These are phyloP conservation scores for Thamnophis sirtalis DNA, from an alignment of 2,113 vertebrate genomes.

Conservation along the genomic window DNA sequence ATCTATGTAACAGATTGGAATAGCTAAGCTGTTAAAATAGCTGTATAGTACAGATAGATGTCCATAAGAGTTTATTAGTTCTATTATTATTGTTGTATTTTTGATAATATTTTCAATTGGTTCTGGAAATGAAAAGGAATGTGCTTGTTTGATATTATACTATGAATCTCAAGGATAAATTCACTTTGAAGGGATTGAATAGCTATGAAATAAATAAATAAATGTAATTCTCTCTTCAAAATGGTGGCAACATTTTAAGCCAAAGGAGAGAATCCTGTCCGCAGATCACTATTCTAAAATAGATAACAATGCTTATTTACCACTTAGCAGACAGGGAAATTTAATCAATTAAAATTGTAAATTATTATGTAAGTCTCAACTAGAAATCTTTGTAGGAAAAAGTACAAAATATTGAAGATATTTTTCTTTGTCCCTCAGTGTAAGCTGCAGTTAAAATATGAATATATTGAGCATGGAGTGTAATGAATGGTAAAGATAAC, in stretches of 20 bases:
- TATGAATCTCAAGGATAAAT: constrained; percentile 1
- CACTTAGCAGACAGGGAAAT: not conserved
- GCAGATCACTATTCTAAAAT: constrained; percentile 14
- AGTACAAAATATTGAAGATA: not conserved
- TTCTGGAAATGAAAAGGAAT: not conserved
- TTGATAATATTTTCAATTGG: not conserved
- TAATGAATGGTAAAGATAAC: constrained; percentile 5
- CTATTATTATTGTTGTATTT: not conserved
- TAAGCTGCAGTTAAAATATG: constrained; percentile 38
- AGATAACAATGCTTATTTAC: constrained; percentile 13
- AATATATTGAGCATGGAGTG: not conserved
- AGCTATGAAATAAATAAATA: not conserved
- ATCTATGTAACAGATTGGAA: constrained; percentile 4
- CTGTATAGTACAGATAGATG: not conserved
- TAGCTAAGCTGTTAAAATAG: not conserved
- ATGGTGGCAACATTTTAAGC: not conserved
- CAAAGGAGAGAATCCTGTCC: not conserved
- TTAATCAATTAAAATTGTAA: constrained; percentile 32
- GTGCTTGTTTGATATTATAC: not conserved
- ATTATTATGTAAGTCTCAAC: constrained; percentile 22
- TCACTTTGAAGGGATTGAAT: not conserved
- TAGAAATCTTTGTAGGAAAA: constrained; percentile 1
- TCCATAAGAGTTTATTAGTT: not conserved
- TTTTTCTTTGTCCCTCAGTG: not conserved
- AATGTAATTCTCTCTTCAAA: not conserved